Conservation (phyloP, 2,113 vertebrate genomes). For the Terrapene triunguis region DNA sequence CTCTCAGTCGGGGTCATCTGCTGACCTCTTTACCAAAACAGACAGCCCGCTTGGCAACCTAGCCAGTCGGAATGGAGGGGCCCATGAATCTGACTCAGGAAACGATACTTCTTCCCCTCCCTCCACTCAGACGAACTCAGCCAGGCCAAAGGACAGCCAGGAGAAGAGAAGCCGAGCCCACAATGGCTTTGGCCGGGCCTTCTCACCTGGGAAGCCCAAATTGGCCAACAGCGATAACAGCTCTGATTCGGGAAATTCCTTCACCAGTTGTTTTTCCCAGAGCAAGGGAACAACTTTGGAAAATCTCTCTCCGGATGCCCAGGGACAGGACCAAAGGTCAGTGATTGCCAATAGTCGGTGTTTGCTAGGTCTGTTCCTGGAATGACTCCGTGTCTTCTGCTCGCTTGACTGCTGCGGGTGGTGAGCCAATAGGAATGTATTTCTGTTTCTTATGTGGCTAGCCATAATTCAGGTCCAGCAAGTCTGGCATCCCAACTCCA, state of each 20-base stretch:
- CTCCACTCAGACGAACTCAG: slow-evolving; percentile 88
- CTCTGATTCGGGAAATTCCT: slow-evolving; percentile 97
- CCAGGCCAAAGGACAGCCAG: slow-evolving; percentile 82
- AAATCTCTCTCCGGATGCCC: slow-evolving; percentile 76
- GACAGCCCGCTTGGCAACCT: slow-evolving; percentile 79
- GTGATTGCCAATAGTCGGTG: slow-evolving; percentile 44
- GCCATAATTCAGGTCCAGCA: slow-evolving; percentile 47
- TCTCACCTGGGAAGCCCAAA: slow-evolving; percentile 83
- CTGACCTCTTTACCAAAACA: slow-evolving; percentile 86
- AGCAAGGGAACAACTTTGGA: slow-evolving; percentile 84
- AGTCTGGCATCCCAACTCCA: slow-evolving; percentile 33
- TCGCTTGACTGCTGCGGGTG: neutral
- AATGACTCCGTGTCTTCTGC: slow-evolving; percentile 31
- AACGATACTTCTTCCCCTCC: slow-evolving; percentile 96
- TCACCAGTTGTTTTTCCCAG: slow-evolving; percentile 93
- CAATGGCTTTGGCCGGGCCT: slow-evolving; percentile 71
- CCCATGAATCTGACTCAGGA: slow-evolving; percentile 95
- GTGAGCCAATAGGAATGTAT: slow-evolving; percentile 52
- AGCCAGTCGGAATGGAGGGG: slow-evolving; percentile 80
- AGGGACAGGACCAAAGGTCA: slow-evolving; percentile 80
- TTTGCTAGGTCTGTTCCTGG: slow-evolving; percentile 48
- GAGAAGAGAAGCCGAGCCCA: slow-evolving; percentile 79
- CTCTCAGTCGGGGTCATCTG: slow-evolving; percentile 85
- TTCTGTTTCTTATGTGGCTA: slow-evolving; percentile 52
- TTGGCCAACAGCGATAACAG: slow-evolving; percentile 86